A percentile compares a stretch with the other conserved stretches of the same genome.
These are phyloP conservation scores for Iguana delicatissima DNA, from an alignment of 2,797 vertebrate species.

Conservation along the genomic window DNA sequence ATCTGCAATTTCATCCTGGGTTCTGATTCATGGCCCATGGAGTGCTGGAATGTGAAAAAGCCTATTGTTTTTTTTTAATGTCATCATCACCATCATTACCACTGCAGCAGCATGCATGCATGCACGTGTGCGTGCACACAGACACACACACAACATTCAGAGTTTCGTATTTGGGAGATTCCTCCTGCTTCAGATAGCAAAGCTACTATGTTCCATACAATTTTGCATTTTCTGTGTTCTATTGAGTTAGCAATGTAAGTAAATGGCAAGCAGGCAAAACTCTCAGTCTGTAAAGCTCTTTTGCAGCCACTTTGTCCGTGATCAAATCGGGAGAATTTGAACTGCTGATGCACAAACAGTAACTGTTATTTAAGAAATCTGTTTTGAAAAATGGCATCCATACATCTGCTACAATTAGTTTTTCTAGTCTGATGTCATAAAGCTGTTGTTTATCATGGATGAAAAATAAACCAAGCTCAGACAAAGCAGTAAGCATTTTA, in stretches of 20 bases:
- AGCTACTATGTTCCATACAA: neutral
- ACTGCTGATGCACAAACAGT: neutral
- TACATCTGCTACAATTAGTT: neutral
- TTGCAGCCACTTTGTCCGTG: conserved; percentile 21
- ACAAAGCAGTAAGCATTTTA: conserved; percentile 53
- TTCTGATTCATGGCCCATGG: neutral
- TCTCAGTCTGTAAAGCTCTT: neutral
- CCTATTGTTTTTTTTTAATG: neutral
- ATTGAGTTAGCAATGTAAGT: neutral
- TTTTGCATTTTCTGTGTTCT: neutral
- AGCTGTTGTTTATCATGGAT: neutral
- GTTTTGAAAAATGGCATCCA: neutral
- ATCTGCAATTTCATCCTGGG: neutral
- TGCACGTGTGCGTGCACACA: too few species aligned
- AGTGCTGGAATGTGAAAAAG: neutral
- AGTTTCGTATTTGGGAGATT: conserved; percentile 1
- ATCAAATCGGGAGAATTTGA: neutral
- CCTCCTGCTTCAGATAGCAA: neutral
- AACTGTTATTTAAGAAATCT: neutral
- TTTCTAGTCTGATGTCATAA: accelerated
- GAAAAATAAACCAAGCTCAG: neutral
- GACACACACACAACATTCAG: neutral
- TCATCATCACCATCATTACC: too few species aligned
- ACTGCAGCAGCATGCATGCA: neutral
- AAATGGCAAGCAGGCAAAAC: conserved; percentile 17